Percentiles rank a stretch among this genome's conserved stretches.
Evolutionary conservation across 2,113 vertebrate species (phyloP).

Genomic region (Oncorhynchus gorbuscha): DNA sequence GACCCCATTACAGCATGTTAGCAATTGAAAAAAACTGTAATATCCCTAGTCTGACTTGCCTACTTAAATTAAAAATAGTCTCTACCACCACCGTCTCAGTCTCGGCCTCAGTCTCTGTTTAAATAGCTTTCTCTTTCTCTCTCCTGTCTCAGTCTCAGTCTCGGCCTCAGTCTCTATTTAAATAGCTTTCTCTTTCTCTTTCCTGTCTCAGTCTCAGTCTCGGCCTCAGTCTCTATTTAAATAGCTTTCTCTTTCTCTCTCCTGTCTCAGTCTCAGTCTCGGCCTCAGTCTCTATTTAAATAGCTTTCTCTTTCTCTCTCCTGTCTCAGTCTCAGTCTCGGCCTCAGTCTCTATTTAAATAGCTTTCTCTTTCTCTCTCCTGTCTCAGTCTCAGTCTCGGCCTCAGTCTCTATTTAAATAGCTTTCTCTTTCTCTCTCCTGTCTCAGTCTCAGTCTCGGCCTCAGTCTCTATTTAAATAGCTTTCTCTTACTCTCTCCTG

Average conservation of each 20-base stretch:
- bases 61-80: too few relatives aligned
- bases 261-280: background rate
- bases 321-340: background rate
- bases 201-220: too few relatives aligned
- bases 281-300: background rate
- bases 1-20: too few relatives aligned
- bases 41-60: too few relatives aligned
- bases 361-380: conserved; percentile 8
- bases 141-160: background rate
- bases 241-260: conserved; percentile 8
- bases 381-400: background rate
- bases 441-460: background rate
- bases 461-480: background rate
- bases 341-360: background rate
- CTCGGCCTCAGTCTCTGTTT: background rate
- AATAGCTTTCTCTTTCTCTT: conserved; percentile 7
- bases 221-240: background rate
- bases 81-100: too few relatives aligned
- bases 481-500: conserved; percentile 8
- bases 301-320: conserved; percentile 9
- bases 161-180: background rate
- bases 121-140: conserved; percentile 11
- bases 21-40: too few relatives aligned
- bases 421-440: conserved; percentile 21
- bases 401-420: background rate